Base-by-base conservation (phyloP, 2,888 invertebrate species). In the Dicyrtoma fusca region DNA sequence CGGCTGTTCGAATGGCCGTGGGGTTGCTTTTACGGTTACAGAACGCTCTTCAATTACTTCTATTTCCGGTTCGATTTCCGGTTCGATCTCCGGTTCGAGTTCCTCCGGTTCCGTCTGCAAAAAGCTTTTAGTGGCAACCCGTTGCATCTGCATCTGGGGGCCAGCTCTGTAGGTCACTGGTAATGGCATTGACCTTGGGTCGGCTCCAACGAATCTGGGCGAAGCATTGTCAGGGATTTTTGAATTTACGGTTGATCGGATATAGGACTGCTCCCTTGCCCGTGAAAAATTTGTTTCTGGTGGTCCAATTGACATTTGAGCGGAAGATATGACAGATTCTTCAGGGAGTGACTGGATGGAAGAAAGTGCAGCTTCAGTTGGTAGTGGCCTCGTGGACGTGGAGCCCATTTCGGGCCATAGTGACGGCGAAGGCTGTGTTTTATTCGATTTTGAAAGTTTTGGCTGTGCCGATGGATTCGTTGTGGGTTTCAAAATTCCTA, bases 241-340 rank as follows among this genome's bases (percentile, higher is more conserved):
- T 51, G 19, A 11, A 49, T 19, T 17, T 53, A 21, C 23, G 11
- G n/a, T n/a, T n/a, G n/a, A n/a, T 1, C 5, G 4, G 23, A 10
- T 23, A 11, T 23, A 25, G 23, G 65, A 65, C 1, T 21, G 47
- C 5, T 51, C 17, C 34, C 65, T 65, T 11, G 11, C n/a, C 0
- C 11, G 4, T 11, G 65, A 65, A 17, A 65, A 51, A 34, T 19
- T 65, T n/a, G 65, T 47, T 26, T 65, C 51, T 26, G 26, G 26
- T 13, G 13, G 2, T 25, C 17, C 26, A 1, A 5, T 23, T 8
- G 47, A 34, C 17, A 19, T n/a, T 51, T 51, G 25, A 1, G 26
- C 51, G 0, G 65, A 65, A 17, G 51, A 34, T 14, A 34, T 26
- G 11, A 51, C 17, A 14, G 65, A 65, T 51, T 65, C 65, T 26